A percentile compares a stretch with the other conserved stretches of the same genome.
These are phyloP conservation scores for Syngnathus rostellatus DNA, from an alignment of 2,797 vertebrate genomes.

Conservation along the genomic window DNA sequence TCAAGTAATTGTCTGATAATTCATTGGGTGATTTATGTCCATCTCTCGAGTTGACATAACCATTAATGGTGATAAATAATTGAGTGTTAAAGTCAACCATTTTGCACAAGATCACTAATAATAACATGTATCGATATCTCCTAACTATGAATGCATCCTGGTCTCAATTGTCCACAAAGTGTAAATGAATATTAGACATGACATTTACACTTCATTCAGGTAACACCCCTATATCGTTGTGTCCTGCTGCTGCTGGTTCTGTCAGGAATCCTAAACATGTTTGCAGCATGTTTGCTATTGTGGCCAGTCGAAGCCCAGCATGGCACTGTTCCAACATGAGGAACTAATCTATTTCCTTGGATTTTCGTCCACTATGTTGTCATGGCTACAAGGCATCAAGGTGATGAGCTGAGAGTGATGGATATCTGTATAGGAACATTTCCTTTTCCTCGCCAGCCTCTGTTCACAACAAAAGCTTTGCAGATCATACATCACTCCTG, in stretches of 20 bases:
- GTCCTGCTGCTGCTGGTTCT: slow-evolving; percentile 12
- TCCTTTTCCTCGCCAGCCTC: slow-evolving; percentile 63
- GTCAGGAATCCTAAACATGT: slow-evolving; percentile 14
- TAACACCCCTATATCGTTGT: slow-evolving; percentile 12
- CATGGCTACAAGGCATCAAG: slow-evolving; percentile 55
- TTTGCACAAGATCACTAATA: background rate
- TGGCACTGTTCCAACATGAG: slow-evolving; percentile 48
- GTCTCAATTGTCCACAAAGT: background rate
- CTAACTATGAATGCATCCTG: background rate
- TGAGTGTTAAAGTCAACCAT: background rate
- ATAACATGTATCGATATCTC: background rate
- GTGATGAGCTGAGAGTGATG: slow-evolving; percentile 73
- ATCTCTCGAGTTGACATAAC: too few relatives aligned
- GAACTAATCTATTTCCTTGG: slow-evolving; percentile 59
- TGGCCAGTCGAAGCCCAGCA: slow-evolving; percentile 39
- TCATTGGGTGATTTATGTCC: too few relatives aligned
- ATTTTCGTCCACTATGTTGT: slow-evolving; percentile 56
- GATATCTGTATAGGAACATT: slow-evolving; percentile 74
- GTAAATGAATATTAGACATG: slow-evolving; percentile 10
- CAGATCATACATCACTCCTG: slow-evolving; percentile 65
- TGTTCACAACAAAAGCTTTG: slow-evolving; percentile 65
- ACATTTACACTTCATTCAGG: slow-evolving; percentile 1
- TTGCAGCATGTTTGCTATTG: slow-evolving; percentile 41
- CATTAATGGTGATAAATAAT: too few relatives aligned
- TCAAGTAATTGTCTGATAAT: too few relatives aligned